These are phyloP conservation scores for Bathynomus jamesi DNA, from an alignment of 1,140 invertebrate species.

Conservation along the genomic window DNA sequence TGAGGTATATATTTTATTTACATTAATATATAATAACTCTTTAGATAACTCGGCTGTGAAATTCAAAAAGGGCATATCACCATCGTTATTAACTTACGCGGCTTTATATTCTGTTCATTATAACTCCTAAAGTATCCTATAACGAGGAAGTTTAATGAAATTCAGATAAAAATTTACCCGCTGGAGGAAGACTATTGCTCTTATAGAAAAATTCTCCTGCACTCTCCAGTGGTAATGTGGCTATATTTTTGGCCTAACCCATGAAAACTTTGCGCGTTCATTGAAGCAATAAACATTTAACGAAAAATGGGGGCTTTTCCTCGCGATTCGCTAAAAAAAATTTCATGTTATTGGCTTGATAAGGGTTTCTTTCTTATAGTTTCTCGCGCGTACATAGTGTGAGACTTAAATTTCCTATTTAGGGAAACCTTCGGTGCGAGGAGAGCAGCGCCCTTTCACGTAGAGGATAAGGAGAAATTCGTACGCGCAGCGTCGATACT, in stretches of 20 bases:
- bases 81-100: background rate
- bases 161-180: background rate
- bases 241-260: background rate
- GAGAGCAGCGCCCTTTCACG: background rate
- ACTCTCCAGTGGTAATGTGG: background rate
- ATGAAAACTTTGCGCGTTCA: slow-evolving; percentile 1
- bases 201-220: background rate
- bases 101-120: background rate
- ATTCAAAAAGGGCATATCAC: background rate
- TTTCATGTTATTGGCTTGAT: slow-evolving; percentile 1
- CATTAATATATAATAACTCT: background rate
- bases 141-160: background rate
- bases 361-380: background rate
- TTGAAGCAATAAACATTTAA: background rate
- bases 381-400: background rate
- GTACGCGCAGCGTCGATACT: background rate
- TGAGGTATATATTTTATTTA: no score
- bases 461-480: background rate
- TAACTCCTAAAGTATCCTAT: background rate
- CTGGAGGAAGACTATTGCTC: background rate
- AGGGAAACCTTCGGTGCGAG: background rate
- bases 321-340: background rate
- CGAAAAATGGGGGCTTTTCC: background rate
- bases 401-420: background rate
- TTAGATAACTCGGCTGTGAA: background rate